Percentiles rank a stretch among this genome's conserved stretches.
Conservation (phyloP, 1,140 invertebrate genomes). For the Conus ventricosus region DNA sequence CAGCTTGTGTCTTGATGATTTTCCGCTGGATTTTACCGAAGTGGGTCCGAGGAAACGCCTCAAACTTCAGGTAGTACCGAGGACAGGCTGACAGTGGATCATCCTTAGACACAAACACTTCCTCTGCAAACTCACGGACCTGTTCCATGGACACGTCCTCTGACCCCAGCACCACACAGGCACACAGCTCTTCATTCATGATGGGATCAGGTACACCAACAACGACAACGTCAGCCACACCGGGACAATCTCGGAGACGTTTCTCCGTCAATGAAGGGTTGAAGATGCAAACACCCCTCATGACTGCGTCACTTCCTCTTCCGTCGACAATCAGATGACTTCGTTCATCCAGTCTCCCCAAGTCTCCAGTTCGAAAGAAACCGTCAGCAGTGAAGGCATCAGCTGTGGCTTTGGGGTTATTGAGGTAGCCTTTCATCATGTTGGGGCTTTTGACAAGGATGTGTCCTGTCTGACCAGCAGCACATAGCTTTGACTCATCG, state of each 20-base stretch:
- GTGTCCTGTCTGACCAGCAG: background rate
- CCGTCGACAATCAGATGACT: conserved; percentile 26
- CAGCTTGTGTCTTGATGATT: too few relatives aligned
- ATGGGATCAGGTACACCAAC: conserved; percentile 15
- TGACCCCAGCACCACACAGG: conserved; percentile 18
- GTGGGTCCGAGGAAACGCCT: background rate
- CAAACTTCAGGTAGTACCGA: conserved; percentile 20
- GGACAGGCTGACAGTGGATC: conserved; percentile 12
- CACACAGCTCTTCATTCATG: conserved; percentile 27
- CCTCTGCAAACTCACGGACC: conserved; percentile 10
- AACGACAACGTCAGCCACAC: background rate
- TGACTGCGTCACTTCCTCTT: conserved; percentile 14
- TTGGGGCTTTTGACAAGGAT: conserved; percentile 16
- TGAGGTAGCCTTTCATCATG: conserved; percentile 7
- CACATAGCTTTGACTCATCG: background rate
- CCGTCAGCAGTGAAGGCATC: conserved; percentile 29
- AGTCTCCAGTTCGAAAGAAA: conserved; percentile 19
- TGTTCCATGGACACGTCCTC: background rate
- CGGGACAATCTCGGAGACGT: conserved; percentile 3
- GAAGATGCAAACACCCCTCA: conserved; percentile 17
- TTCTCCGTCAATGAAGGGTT: conserved; percentile 4
- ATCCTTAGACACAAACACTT: background rate
- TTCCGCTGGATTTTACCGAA: background rate
- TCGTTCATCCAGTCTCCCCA: conserved; percentile 6
- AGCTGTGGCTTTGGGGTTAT: conserved; percentile 12